Conservation (phyloP, 2,113 vertebrate species). For the Melanocharis versteri region DNA sequence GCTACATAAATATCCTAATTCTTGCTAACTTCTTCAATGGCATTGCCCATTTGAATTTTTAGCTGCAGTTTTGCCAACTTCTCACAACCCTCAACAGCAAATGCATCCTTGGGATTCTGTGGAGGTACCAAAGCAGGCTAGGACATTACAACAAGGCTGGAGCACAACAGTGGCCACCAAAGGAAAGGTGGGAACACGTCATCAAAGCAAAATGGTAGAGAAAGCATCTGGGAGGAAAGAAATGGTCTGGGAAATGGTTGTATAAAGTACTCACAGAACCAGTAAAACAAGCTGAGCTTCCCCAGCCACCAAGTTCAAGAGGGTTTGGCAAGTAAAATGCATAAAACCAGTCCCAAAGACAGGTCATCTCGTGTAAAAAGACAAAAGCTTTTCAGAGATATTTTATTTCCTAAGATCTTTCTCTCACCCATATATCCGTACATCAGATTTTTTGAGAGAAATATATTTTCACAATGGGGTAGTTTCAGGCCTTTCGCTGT, state of each 20-base stretch:
- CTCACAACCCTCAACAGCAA: neutral
- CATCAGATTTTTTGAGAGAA: neutral
- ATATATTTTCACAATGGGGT: neutral
- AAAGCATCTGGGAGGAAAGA: neutral
- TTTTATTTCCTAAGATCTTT: neutral
- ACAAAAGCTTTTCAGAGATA: neutral
- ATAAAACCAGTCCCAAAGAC: neutral
- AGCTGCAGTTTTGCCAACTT: neutral
- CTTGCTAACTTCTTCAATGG: neutral
- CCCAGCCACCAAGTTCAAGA: neutral
- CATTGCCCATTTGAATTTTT: neutral
- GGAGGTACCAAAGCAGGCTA: neutral
- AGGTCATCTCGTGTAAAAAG: neutral
- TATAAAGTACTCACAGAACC: neutral
- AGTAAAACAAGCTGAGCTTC: neutral
- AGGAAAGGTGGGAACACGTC: neutral
- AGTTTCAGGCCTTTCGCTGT: neutral
- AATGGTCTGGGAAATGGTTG: neutral
- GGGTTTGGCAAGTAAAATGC: neutral
- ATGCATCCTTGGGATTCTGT: neutral
- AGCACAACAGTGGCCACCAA: neutral
- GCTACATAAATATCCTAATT: neutral
- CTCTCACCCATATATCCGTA: neutral
- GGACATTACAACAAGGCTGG: accelerated
- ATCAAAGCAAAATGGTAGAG: neutral